Evolutionary conservation across 2,888 invertebrate genomes (phyloP).

Genomic region (Ophion costatus): DNA sequence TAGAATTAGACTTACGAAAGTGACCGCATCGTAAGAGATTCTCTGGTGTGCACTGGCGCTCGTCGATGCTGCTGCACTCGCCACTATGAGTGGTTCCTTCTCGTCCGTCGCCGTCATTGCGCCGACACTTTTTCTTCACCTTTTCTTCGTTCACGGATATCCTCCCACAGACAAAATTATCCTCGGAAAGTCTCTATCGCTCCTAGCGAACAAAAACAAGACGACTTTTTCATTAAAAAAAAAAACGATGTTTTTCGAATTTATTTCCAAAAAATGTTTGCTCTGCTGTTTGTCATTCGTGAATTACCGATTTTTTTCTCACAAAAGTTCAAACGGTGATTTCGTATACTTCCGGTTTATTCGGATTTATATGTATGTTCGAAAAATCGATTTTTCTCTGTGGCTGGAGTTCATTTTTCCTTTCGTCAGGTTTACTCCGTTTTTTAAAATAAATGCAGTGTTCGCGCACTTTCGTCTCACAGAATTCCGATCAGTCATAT

Average conservation of each 20-base stretch:
- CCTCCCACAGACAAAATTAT: background rate
- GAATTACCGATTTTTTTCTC: background rate
- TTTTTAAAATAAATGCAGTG: background rate
- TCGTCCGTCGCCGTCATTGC: slow-evolving; percentile 77
- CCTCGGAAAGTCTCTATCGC: background rate
- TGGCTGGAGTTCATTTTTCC: too few relatives aligned
- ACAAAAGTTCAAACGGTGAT: background rate
- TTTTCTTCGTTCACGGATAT: slow-evolving; percentile 14
- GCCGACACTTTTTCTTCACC: slow-evolving; percentile 6
- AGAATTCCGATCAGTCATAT: slow-evolving; percentile 7
- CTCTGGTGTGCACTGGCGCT: slow-evolving; percentile 65
- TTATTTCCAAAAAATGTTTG: background rate
- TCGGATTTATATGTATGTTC: background rate
- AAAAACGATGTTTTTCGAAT: background rate
- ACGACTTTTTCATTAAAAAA: background rate
- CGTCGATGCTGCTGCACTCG: slow-evolving; percentile 62
- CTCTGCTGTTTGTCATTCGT: background rate
- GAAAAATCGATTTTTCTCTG: background rate
- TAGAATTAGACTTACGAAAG: slow-evolving; percentile 72
- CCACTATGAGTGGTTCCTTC: slow-evolving; percentile 75
- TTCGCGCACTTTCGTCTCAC: slow-evolving; percentile 12
- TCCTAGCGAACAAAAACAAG: background rate
- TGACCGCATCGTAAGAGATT: slow-evolving; percentile 73
- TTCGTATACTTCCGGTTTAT: background rate
- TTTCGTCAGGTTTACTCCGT: background rate